These are phyloP conservation scores for Pionites leucogaster DNA, from an alignment of 2,113 vertebrate genomes.

Conservation along the genomic window DNA sequence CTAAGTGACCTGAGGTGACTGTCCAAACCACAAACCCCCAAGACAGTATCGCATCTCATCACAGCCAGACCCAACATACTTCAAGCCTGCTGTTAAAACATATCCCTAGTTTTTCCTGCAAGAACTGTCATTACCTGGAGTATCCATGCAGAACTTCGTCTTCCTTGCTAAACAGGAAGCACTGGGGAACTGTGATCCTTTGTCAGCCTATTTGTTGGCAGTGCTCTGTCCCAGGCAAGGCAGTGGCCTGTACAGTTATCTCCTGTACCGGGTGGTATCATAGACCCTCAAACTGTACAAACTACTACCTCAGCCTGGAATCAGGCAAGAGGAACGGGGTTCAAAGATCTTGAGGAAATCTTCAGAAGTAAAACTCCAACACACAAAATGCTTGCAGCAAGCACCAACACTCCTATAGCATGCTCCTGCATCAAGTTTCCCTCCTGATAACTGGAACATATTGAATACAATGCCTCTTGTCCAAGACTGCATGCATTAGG, in stretches of 20 bases:
- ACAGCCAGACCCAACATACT: rapidly evolving
- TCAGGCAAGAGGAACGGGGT: constrained; percentile 74
- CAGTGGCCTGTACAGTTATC: constrained; percentile 99
- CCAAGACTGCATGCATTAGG: neutral
- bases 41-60: neutral
- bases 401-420: neutral
- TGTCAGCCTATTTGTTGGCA: constrained; percentile 54
- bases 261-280: constrained; percentile 99
- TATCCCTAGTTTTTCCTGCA: neutral
- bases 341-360: constrained; percentile 50
- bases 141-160: constrained; percentile 1
- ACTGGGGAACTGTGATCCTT: neutral
- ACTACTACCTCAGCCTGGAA: constrained; percentile 99
- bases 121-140: constrained; percentile 65
- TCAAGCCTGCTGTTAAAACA: neutral
- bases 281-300: constrained; percentile 99
- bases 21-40: neutral
- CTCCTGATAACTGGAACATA: neutral
- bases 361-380: constrained; percentile 50
- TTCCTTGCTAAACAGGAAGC: constrained; percentile 25
- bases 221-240: constrained; percentile 94
- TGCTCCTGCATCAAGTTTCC: neutral
- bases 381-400: neutral
- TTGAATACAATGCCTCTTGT: neutral
- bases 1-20: neutral